Base-by-base conservation (phyloP, 2,797 vertebrate genomes). In the Allobates femoralis region DNA sequence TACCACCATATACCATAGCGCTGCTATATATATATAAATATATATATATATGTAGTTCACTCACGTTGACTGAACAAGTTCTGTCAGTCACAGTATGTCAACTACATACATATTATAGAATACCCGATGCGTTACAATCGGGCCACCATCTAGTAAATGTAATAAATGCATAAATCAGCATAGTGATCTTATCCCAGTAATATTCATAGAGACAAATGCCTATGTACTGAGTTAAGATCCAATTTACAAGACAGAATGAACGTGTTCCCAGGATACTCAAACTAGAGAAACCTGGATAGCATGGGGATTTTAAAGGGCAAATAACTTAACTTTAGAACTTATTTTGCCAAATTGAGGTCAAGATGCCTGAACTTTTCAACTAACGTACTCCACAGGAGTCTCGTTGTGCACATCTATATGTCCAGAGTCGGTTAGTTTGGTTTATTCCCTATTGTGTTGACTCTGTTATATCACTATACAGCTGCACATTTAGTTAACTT, bases 401-500 rank as follows among this genome's bases (percentile, higher is more conserved):
- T 37, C 30, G n/a, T 71, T 30, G 26, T 71, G 53, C 34, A 73
- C 81, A 58, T 41, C 32, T 37, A 28, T 73, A 69, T 83, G 67
- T 26, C 51, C 32, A 28, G 66, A 46, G 21, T 58, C 32, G 28
- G 30, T 78, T 56, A 78, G 76, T 79, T 60, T 79, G 19, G 32
- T 60, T 34, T 60, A 79, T 26, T 62, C 32, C 74, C 50, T 77
- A 32, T 32, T 51, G 71, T 75, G 28, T 75, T 51, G 26, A 69
- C 32, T 78, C 71, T 62, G 79, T 30, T 80, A 67, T 85, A 37
- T 73, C 46, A 62, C 78, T 62, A 75, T 88, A 85, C 76, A 56
- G 69, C 66, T 55, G 58, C 21, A 28, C 30, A 58, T 81, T 85
- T 79, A 75, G 30, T 28, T 84, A 46, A 56, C 66, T 84, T 73